Evolutionary conservation across 2,113 vertebrate genomes (phyloP), one percentile per base, ranked within the genome.

Genomic region (Dolichotis patagonum): DNA sequence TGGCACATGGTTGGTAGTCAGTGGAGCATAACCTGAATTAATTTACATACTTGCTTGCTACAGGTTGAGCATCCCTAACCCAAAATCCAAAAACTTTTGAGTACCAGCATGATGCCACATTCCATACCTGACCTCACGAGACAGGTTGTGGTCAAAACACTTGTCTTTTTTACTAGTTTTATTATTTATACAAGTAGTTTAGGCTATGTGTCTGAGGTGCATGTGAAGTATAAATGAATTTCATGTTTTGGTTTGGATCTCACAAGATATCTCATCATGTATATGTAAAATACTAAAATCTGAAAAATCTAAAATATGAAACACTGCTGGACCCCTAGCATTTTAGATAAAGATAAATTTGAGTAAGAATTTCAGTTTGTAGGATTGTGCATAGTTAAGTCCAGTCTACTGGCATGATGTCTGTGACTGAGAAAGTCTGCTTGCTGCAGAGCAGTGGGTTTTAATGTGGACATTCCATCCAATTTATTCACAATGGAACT

Each of bases 361-460:
- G 28, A 41, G 1, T 35, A 9, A 62, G 60, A 10, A 22, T 17
- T 67, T 54, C 1, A 8, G 78, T 75, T 71, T 28, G 7, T 69
- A n/a, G 85, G 17, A 26, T 38, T 84, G n/a, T 81, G 56, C 5
- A 0, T 5, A 8, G 3, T 0, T 52, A 14, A 41, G 14, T 17
- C 26, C 0, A 5, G 1, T 43, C 17, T 85, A 71, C 54, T 24
- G 69, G 65, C 5, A 0, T 46, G 4, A 26, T 35, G n/a, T 28
- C 26, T 5, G 1, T 41, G 69, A 65, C 1, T 49, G 46, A 46
- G 6, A 63, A 19, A 60, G 65, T 28, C 81, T 52, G 56, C 41
- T 19, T 14, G 10, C 32, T 22, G 24, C 19, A 2, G 32, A 22
- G 65, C 54, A 35, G n/a, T 8, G 13, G 19, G 24, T 46, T 20